phyloP scores from a whole-genome alignment of 2,888 invertebrate species.

The Eristalinus aeneus region DNA sequence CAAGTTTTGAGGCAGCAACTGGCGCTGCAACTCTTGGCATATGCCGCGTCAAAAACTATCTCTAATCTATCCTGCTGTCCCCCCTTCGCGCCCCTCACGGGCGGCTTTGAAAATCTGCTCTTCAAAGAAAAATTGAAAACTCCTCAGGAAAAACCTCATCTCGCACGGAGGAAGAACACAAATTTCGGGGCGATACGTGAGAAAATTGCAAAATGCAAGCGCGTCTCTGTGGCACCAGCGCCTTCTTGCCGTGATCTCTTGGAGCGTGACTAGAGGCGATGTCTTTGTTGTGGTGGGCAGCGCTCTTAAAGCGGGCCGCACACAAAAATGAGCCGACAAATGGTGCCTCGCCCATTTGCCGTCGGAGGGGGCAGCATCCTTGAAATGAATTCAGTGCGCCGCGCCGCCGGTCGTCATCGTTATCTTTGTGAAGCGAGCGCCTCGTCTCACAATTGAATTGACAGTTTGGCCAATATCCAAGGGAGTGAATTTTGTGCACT shows the following conservation, averaged over 20 bases:
- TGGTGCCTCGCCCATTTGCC: constrained; percentile 33
- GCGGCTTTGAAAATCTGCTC: constrained; percentile 5
- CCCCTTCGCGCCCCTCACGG: not conserved
- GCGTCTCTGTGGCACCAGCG: constrained; percentile 61
- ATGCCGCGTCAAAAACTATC: constrained; percentile 65
- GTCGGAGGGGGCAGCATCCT: constrained; percentile 48
- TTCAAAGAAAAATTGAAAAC: constrained; percentile 47
- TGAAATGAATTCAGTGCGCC: constrained; percentile 7
- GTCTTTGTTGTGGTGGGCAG: constrained; percentile 53
- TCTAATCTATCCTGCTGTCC: constrained; percentile 55
- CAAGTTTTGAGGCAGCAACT: constrained; percentile 51
- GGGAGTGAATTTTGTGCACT: constrained; percentile 68
- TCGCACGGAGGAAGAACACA: constrained; percentile 32
- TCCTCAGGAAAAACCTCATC: constrained; percentile 35
- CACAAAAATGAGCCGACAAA: constrained; percentile 69
- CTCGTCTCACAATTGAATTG: constrained; percentile 74
- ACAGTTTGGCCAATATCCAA: constrained; percentile 79
- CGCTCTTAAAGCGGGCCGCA: constrained; percentile 51
- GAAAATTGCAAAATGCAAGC: constrained; percentile 58
- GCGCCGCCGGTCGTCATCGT: constrained; percentile 28
- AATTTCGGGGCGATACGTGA: constrained; percentile 63
- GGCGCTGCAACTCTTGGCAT: constrained; percentile 38
- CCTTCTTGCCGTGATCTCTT: constrained; percentile 30
- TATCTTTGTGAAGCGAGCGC: constrained; percentile 46
- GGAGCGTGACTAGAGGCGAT: not conserved